Evolutionary conservation across 2,888 invertebrate genomes (phyloP).

Genomic region (Pollenia angustigena): DNA sequence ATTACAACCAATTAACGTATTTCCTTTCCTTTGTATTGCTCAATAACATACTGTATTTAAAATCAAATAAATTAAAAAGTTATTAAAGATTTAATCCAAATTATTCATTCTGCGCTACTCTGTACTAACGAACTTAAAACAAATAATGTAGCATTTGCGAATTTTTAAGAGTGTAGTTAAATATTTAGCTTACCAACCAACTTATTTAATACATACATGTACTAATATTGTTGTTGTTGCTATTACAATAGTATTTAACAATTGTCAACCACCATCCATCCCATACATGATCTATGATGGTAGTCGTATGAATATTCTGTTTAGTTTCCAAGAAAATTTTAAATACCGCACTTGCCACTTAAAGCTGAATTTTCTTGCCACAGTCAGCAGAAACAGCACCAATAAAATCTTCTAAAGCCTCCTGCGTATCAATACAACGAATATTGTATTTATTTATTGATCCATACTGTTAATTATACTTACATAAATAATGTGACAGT

Average conservation of each 20-base stretch:
- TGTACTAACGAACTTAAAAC: no score
- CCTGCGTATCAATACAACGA: conserved; percentile 69
- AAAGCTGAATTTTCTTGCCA: conserved; percentile 68
- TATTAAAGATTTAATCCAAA: no score
- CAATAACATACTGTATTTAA: no score
- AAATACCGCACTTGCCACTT: conserved; percentile 72
- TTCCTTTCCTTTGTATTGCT: no score
- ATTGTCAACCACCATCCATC: conserved; percentile 39
- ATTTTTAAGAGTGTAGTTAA: conserved; percentile 45
- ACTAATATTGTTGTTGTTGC: conserved; percentile 7
- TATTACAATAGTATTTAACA: conserved; percentile 38
- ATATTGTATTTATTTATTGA: conserved; percentile 53
- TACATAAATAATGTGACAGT: neutral
- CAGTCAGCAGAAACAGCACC: conserved; percentile 64
- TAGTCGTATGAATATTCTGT: conserved; percentile 58
- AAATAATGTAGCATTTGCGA: no score
- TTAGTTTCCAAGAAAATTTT: conserved; percentile 72
- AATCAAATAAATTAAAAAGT: no score
- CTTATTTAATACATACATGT: conserved; percentile 12
- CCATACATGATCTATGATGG: conserved; percentile 45
- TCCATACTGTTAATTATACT: conserved; percentile 53
- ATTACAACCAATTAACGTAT: no score
- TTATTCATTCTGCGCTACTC: no score
- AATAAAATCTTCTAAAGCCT: conserved; percentile 68
- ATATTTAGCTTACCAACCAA: conserved; percentile 32